Evolutionary conservation across 2,113 vertebrate genomes (phyloP).

Genomic region (Tragelaphus scriptus): DNA sequence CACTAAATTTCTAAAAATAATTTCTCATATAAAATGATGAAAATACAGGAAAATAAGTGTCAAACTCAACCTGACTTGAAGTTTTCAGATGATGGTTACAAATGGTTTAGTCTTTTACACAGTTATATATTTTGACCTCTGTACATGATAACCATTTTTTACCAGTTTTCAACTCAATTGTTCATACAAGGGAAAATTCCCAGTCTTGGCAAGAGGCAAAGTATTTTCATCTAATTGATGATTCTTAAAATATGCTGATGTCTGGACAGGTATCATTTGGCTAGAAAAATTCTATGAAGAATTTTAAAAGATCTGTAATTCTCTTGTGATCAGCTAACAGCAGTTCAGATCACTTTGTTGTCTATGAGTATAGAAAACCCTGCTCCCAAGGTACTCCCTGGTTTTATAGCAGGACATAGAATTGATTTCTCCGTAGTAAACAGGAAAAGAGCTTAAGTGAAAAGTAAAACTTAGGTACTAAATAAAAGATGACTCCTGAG

Average conservation of each 20-base stretch:
- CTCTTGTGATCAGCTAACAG: slow-evolving; percentile 31
- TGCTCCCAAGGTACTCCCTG: slow-evolving; percentile 15
- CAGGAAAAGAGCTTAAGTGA: slow-evolving; percentile 48
- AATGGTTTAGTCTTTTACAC: neutral
- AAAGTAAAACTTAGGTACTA: slow-evolving; percentile 32
- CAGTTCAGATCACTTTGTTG: neutral
- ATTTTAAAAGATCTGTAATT: neutral
- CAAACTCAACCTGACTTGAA: neutral
- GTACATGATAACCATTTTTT: neutral
- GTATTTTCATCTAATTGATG: slow-evolving; percentile 8
- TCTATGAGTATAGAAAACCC: slow-evolving; percentile 28
- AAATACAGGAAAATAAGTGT: neutral
- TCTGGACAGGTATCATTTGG: neutral
- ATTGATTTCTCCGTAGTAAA: slow-evolving; percentile 36
- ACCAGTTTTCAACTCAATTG: slow-evolving; percentile 4
- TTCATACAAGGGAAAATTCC: neutral
- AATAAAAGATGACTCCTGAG: slow-evolving; percentile 18
- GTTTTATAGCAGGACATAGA: neutral
- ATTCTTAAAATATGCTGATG: neutral
- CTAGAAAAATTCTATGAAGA: neutral
- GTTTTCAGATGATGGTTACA: neutral
- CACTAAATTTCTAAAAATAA: neutral
- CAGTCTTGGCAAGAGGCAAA: slow-evolving; percentile 28
- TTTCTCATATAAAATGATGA: slow-evolving; percentile 6
- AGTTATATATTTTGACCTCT: neutral